Percentiles rank a stretch among this genome's conserved stretches.
Conservation (phyloP, 2,888 invertebrate species). For the Ochropleura plecta region DNA sequence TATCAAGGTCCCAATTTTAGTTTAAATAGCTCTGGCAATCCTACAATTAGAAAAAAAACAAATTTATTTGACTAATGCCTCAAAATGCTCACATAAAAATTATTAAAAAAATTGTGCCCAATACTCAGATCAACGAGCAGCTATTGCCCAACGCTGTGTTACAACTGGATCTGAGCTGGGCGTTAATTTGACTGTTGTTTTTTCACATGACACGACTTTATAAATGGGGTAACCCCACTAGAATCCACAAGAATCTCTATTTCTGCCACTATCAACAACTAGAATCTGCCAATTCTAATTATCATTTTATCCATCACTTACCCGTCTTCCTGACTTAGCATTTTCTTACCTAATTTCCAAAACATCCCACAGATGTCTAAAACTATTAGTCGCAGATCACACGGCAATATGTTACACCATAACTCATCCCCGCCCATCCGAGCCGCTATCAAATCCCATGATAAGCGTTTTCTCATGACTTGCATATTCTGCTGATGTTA, state of each 20-base stretch:
- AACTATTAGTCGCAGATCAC: conserved; percentile 76
- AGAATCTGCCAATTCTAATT: not conserved
- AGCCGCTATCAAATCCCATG: conserved; percentile 83
- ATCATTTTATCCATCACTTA: not conserved
- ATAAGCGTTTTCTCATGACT: conserved; percentile 90
- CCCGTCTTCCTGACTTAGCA: conserved; percentile 28
- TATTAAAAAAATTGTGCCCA: too few relatives aligned
- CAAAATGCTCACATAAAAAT: too few relatives aligned
- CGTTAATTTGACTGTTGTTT: not conserved
- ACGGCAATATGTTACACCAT: conserved; percentile 85
- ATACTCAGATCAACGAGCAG: too few relatives aligned
- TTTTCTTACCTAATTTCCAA: conserved; percentile 43
- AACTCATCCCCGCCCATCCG: conserved; percentile 85
- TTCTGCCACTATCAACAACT: not conserved
- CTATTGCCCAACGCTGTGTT: too few relatives aligned
- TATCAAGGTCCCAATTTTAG: not conserved
- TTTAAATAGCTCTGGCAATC: not conserved
- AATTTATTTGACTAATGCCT: too few relatives aligned
- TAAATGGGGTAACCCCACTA: too few relatives aligned
- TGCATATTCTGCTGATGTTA: conserved; percentile 81
- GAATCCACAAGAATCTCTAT: too few relatives aligned
- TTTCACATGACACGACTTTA: not conserved
- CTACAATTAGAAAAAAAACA: not conserved
- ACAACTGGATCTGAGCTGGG: too few relatives aligned
- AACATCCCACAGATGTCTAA: conserved; percentile 57